Evolutionary conservation across 2,888 invertebrate genomes (phyloP).

Genomic region (Coelinius sp.): DNA sequence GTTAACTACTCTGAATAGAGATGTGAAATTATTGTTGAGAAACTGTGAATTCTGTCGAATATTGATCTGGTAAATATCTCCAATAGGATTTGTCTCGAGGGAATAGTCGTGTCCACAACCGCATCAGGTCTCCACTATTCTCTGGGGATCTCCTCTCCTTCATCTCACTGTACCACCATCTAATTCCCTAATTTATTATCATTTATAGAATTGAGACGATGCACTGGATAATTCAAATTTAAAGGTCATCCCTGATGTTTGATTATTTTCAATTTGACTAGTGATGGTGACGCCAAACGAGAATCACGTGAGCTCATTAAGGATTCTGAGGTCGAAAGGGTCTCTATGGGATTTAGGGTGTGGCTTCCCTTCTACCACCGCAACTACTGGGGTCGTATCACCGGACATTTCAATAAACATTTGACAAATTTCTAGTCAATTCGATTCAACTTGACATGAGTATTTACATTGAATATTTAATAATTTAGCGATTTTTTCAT

Average conservation of each 20-base stretch:
- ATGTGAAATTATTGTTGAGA: not conserved
- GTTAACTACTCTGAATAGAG: slow-evolving; percentile 1
- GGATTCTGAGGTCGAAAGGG: slow-evolving; percentile 50
- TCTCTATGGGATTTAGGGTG: slow-evolving; percentile 26
- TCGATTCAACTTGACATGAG: slow-evolving; percentile 36
- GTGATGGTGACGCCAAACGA: slow-evolving; percentile 33
- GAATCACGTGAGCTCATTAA: slow-evolving; percentile 65
- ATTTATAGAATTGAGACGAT: not conserved
- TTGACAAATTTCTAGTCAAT: slow-evolving; percentile 51
- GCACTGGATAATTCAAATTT: slow-evolving; percentile 24
- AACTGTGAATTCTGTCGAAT: not conserved
- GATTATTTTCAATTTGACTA: slow-evolving; percentile 47
- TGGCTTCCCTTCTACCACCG: slow-evolving; percentile 48
- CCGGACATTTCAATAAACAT: slow-evolving; percentile 70
- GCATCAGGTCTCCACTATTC: slow-evolving; percentile 65
- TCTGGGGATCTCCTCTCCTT: slow-evolving; percentile 37
- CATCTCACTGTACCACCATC: not conserved
- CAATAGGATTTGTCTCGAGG: slow-evolving; percentile 6
- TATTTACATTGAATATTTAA: slow-evolving; percentile 33
- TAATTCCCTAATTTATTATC: slow-evolving; percentile 4
- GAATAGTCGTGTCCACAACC: slow-evolving; percentile 47
- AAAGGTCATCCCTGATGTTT: slow-evolving; percentile 39
- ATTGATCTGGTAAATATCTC: slow-evolving; percentile 18
- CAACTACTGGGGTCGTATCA: slow-evolving; percentile 57
- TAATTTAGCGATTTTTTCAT: slow-evolving; percentile 42